Evolutionary conservation across 2,797 vertebrate genomes (phyloP).

Genomic region (Hypotaenidia philippensis): DNA sequence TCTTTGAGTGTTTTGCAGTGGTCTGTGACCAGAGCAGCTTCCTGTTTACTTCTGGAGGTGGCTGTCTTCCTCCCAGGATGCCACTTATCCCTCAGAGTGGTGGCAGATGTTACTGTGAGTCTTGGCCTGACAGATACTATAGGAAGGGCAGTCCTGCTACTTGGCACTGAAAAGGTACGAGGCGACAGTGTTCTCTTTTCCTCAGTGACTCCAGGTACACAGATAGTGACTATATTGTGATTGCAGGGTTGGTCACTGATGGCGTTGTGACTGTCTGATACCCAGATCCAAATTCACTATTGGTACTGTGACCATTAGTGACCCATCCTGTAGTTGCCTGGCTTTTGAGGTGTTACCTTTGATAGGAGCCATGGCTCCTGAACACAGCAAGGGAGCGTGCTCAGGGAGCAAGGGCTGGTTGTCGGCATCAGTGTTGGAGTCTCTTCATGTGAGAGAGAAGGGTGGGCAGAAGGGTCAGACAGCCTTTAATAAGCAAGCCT

Average conservation of each 20-base stretch:
- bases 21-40: not conserved
- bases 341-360: not conserved
- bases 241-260: too few relatives aligned
- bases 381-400: not conserved
- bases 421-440: accelerated
- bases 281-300: too few relatives aligned
- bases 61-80: not conserved
- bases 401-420: not conserved
- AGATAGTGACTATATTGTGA: accelerated
- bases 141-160: not conserved
- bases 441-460: not conserved
- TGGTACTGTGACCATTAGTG: not conserved
- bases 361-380: not conserved
- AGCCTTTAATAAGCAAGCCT: not conserved
- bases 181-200: not conserved
- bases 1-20: not conserved
- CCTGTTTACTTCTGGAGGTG: not conserved
- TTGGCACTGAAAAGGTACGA: not conserved
- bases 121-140: not conserved
- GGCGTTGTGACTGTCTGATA: too few relatives aligned
- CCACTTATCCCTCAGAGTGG: not conserved
- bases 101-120: not conserved
- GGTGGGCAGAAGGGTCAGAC: not conserved
- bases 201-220: accelerated
- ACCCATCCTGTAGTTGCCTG: not conserved